Evolutionary conservation across 2,797 vertebrate genomes (phyloP).

Genomic region (Pipistrellus nathusii): DNA sequence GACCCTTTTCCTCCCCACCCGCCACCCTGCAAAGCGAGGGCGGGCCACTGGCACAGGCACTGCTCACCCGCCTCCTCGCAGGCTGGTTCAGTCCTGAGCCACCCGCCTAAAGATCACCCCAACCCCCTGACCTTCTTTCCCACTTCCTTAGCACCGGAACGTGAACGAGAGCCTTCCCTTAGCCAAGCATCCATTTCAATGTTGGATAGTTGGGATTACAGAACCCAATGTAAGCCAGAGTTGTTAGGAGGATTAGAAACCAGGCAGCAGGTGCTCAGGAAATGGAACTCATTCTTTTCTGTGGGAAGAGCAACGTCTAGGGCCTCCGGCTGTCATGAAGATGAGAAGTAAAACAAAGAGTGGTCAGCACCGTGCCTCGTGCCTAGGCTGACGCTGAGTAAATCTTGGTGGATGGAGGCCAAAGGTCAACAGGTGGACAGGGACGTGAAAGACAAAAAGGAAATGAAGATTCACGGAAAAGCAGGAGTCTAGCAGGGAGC

Average conservation of each 20-base stretch:
- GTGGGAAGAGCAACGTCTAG: not conserved
- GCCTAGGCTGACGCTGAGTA: accelerated
- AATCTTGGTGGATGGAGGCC: not conserved
- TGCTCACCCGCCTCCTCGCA: not conserved
- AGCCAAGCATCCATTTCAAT: not conserved
- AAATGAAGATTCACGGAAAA: not conserved
- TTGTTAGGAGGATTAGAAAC: not conserved
- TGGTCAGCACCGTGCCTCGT: accelerated
- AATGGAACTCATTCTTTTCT: not conserved
- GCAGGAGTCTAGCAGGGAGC: accelerated
- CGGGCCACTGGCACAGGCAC: accelerated
- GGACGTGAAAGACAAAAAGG: not conserved
- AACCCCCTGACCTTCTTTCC: not conserved
- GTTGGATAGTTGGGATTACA: not conserved
- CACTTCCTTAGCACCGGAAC: not conserved
- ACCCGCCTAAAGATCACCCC: not conserved
- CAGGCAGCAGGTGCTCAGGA: not conserved
- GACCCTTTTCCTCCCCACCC: not conserved
- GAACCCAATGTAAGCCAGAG: not conserved
- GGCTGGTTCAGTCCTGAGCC: not conserved
- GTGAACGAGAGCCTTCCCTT: not conserved
- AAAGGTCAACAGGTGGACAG: not conserved
- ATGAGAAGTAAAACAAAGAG: not conserved
- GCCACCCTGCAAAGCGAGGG: not conserved
- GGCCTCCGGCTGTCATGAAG: accelerated